Base-by-base conservation (phyloP, 2,888 invertebrate species). In the Dryobotodes eremita region DNA sequence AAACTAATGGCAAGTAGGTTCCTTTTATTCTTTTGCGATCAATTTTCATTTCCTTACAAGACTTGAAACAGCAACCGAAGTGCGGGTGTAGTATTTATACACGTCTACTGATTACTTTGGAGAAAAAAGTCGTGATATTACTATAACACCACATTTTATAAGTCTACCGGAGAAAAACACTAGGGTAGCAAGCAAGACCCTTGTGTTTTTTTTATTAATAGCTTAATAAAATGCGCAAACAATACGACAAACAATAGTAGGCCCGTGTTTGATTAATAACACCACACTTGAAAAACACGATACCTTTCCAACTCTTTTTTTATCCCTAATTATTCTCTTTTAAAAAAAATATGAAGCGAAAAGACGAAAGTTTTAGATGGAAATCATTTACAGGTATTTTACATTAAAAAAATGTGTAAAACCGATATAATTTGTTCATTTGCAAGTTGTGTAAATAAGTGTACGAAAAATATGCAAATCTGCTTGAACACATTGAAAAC, bases 211-310 rank as follows among this genome's bases (percentile, higher is more conserved):
- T 42, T 5, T 42, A 42, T 42, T 42, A 42, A 42, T 42, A 42
- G 1, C 36, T 17, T 42, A 62, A 7, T n/a, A 15, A 68, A 26
- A 31, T 50, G 23, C 36, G 61, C 61, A 55, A 62, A 76, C 42
- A 57, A 36, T 62, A 48, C 46, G 75, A 73, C 53, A 75, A 82
- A 57, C 68, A 26, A 31, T 55, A 57, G 73, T 82, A 79, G 46
- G n/a, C 7, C 31, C 31, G 26, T 68, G 70, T 80, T 75, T 83
- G 70, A 83, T 83, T 88, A 83, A 78, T 80, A 86, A 80, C 65
- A 74, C 79, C 85, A 85, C 84, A 88, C 87, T 89, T 85, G 84
- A 84, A 86, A 86, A 87, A 85, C 77, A 20, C 55, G 65, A 80
- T 61, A 77, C 68, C 78, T 69, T 66, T 8, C 46, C 42, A 76